Evolutionary conservation across 2,888 invertebrate species (phyloP).

Genomic region (Congeria kusceri): DNA sequence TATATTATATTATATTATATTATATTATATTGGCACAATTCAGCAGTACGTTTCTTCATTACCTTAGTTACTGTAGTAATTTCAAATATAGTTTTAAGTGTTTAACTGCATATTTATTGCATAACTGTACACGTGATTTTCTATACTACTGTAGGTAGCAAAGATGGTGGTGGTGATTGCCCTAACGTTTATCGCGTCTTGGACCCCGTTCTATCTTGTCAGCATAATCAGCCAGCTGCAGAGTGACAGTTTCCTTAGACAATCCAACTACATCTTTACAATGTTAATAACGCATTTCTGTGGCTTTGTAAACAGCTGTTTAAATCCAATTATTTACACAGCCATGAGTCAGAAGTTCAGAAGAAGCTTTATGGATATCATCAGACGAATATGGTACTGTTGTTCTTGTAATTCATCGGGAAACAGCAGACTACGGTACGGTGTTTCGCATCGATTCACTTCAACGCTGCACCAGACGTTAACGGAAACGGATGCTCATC

Average conservation of each 20-base stretch:
- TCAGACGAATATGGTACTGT: constrained; percentile 67
- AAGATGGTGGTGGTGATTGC: constrained; percentile 86
- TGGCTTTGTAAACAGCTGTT: constrained; percentile 86
- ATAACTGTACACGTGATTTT: too few species aligned
- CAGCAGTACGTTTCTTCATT: too few species aligned
- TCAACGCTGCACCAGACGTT: constrained; percentile 53
- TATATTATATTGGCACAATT: too few species aligned
- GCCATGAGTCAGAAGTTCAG: constrained; percentile 86
- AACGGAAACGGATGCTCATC: constrained; percentile 50
- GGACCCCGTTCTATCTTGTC: constrained; percentile 86
- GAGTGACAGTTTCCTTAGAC: constrained; percentile 82
- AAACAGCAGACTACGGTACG: constrained; percentile 15
- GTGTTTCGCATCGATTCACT: constrained; percentile 42
- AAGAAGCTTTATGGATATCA: constrained; percentile 80
- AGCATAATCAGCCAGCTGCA: constrained; percentile 85
- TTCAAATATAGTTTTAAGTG: too few species aligned
- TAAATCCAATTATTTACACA: constrained; percentile 86
- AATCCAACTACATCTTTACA: constrained; percentile 86
- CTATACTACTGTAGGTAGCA: constrained; percentile 85
- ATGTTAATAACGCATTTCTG: constrained; percentile 86
- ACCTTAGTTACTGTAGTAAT: too few species aligned
- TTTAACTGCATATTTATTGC: too few species aligned
- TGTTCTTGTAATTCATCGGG: constrained; percentile 22
- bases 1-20: too few species aligned
- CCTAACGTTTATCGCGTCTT: constrained; percentile 84